Evolutionary conservation across 1,140 invertebrate species (phyloP).

Genomic region (Drosophila pachea): DNA sequence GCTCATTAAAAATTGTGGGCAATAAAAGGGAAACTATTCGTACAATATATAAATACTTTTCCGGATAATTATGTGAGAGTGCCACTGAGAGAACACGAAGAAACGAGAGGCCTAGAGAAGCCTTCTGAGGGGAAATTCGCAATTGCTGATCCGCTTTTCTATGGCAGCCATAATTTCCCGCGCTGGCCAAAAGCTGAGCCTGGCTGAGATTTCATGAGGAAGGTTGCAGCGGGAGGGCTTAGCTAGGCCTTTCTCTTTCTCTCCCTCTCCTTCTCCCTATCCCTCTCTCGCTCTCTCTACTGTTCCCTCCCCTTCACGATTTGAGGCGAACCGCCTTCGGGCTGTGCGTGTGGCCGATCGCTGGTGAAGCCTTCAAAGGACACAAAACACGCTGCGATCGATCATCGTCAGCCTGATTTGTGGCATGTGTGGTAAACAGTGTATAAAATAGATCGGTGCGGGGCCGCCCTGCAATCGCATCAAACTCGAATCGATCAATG

Average conservation of each 20-base stretch:
- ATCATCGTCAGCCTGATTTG: conserved; percentile 50
- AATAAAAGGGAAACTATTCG: conserved; percentile 10
- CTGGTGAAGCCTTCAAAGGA: conserved; percentile 10
- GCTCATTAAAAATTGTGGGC: conserved; percentile 33
- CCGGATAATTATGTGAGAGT: conserved; percentile 1
- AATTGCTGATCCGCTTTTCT: no score
- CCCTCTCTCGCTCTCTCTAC: not conserved
- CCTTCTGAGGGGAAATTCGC: no score
- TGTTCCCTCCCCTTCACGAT: no score
- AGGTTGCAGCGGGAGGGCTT: no score
- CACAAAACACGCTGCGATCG: conserved; percentile 20
- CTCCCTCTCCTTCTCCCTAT: not conserved
- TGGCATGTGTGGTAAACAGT: conserved; percentile 44
- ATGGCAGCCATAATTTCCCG: no score
- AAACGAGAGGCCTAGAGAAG: no score
- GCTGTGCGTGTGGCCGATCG: conserved; percentile 25
- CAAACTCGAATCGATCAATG: conserved; percentile 46
- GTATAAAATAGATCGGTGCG: not conserved
- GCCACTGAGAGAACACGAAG: no score
- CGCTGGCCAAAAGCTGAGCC: no score
- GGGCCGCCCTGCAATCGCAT: not conserved
- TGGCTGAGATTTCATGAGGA: no score
- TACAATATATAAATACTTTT: not conserved
- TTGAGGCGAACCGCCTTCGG: no score
- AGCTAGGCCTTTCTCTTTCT: no score